A percentile compares a stretch with the other conserved stretches of the same genome.
These are phyloP conservation scores for Triplophysa bombifrons DNA, from an alignment of 2,797 vertebrate genomes.

Conservation along the genomic window DNA sequence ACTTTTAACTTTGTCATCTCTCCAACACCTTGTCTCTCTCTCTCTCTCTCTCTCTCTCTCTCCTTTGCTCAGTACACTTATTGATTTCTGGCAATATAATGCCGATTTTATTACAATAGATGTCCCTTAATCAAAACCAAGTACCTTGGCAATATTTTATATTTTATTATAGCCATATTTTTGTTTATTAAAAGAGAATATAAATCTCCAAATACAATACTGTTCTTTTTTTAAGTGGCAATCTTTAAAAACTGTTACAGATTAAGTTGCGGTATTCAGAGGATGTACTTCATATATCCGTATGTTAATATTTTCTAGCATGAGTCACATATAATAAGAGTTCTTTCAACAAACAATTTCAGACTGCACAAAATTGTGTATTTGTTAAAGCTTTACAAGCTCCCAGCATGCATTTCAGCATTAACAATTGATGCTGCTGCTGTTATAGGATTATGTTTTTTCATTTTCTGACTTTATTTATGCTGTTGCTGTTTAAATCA, in stretches of 20 bases:
- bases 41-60: neutral
- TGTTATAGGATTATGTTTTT: neutral
- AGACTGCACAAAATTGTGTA: neutral
- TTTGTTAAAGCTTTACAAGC: neutral
- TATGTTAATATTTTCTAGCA: no score
- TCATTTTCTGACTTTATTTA: neutral
- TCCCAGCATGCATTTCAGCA: neutral
- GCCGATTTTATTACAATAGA: constrained; percentile 36
- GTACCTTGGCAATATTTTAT: constrained; percentile 36
- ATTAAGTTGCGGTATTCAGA: neutral
- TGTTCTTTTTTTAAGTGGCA: neutral
- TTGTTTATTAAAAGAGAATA: constrained; percentile 25
- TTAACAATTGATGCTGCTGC: neutral
- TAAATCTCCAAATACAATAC: constrained; percentile 13
- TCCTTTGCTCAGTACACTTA: constrained; percentile 22
- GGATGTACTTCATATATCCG: neutral
- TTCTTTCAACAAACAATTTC: neutral
- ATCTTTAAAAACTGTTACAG: neutral
- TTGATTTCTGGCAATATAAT: constrained; percentile 42
- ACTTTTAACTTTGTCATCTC: constrained; percentile 9
- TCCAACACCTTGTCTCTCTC: constrained; percentile 8
- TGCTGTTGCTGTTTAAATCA: neutral
- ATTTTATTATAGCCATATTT: constrained; percentile 26
- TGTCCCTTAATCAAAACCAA: constrained; percentile 43
- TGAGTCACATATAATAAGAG: neutral